These are phyloP conservation scores for Apamea anceps DNA, from an alignment of 2,888 invertebrate species.

Conservation along the genomic window DNA sequence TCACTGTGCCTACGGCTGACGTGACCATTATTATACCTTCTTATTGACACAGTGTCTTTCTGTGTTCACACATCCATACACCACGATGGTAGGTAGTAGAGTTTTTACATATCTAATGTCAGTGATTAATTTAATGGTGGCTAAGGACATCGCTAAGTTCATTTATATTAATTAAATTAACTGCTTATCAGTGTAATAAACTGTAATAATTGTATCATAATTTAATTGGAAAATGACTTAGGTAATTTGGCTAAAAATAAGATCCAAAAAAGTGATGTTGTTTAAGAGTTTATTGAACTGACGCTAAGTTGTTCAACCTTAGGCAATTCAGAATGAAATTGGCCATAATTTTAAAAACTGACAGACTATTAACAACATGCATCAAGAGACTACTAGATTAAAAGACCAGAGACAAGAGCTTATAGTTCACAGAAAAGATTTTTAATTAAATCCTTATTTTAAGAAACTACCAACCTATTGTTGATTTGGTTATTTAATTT, in stretches of 20 bases:
- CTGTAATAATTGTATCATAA: constrained; percentile 5
- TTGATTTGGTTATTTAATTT: background rate
- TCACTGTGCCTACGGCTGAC: background rate
- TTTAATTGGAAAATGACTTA: background rate
- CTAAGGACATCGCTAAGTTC: background rate
- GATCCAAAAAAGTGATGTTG: constrained; percentile 8
- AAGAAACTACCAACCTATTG: background rate
- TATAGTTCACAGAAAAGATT: background rate
- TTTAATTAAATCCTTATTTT: background rate
- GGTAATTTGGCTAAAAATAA: background rate
- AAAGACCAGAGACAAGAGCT: background rate
- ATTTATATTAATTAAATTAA: constrained; percentile 17
- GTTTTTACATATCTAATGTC: constrained; percentile 12
- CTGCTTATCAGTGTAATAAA: background rate
- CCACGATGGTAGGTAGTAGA: background rate
- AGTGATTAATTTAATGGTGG: constrained; percentile 6
- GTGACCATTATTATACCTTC: background rate
- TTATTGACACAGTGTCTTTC: background rate
- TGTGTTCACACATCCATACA: background rate
- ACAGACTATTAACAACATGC: background rate
- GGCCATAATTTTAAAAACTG: constrained; percentile 28
- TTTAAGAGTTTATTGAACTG: constrained; percentile 23
- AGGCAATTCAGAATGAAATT: constrained; percentile 21
- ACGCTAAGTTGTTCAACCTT: constrained; percentile 11
- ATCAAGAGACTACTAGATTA: background rate